phyloP scores from a whole-genome alignment of 2,113 vertebrate species.

The Ptychochromis oligacanthus region DNA sequence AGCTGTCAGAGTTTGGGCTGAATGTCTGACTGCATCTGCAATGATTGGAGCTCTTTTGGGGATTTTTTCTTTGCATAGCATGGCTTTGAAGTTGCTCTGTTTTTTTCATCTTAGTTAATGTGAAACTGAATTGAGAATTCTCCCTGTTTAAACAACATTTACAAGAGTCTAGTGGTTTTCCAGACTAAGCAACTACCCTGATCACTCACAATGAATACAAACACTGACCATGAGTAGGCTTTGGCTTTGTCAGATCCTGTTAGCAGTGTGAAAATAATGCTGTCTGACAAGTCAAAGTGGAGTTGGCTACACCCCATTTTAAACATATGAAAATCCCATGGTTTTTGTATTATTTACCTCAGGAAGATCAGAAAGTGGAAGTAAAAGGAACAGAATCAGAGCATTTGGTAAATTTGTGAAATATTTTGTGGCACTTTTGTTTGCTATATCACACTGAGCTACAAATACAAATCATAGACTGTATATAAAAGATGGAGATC shows the following conservation, averaged over 20 bases:
- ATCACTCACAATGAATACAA: slow-evolving; percentile 45
- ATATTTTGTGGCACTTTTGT: not conserved
- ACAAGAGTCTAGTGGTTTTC: slow-evolving; percentile 28
- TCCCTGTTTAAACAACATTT: slow-evolving; percentile 16
- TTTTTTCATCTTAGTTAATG: not conserved
- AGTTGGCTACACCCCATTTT: not conserved
- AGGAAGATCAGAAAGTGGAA: not conserved
- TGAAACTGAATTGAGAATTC: not conserved
- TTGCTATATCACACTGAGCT: not conserved
- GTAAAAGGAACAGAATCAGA: not conserved
- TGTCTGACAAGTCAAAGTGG: not conserved
- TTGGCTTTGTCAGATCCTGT: not conserved
- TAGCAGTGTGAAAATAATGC: not conserved
- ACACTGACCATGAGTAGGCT: not conserved
- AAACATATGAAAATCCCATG: not conserved
- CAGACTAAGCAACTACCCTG: slow-evolving; percentile 31
- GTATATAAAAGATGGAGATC: not conserved
- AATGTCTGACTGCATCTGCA: not conserved
- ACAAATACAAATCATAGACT: not conserved
- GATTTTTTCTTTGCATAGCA: not conserved
- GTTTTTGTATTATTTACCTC: not conserved
- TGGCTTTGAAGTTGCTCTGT: not conserved
- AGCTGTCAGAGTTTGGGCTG: not conserved
- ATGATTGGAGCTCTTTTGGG: not conserved
- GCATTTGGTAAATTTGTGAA: not conserved